These are phyloP conservation scores for Oryzias dopingdopingensis DNA, from an alignment of 2,797 vertebrate genomes.

Conservation along the genomic window DNA sequence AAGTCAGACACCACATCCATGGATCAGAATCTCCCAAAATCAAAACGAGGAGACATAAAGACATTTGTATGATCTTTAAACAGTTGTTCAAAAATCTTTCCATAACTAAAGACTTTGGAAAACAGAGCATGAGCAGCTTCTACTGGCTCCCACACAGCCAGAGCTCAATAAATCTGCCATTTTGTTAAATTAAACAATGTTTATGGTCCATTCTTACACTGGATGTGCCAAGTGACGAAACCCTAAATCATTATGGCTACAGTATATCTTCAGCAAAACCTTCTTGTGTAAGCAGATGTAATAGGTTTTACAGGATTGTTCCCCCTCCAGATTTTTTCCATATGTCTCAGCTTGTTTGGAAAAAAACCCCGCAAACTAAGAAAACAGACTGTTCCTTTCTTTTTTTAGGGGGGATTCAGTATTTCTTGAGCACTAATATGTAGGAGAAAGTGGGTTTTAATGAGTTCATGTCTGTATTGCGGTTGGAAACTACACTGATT, in stretches of 20 bases:
- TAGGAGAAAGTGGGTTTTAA: conserved; percentile 42
- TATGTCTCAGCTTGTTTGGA: conserved; percentile 57
- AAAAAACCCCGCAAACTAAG: conserved; percentile 64
- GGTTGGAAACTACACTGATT: conserved; percentile 23
- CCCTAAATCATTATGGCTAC: conserved; percentile 29
- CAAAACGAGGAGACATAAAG: not conserved
- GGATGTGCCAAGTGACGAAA: conserved; percentile 33
- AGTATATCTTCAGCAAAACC: conserved; percentile 28
- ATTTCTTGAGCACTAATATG: conserved; percentile 55
- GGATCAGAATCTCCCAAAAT: not conserved
- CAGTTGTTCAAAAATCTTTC: conserved; percentile 13
- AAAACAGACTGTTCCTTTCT: conserved; percentile 40
- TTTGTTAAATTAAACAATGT: conserved; percentile 25
- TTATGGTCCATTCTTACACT: conserved; percentile 30
- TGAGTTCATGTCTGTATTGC: conserved; percentile 51
- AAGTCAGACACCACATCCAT: conserved; percentile 8
- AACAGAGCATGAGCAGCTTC: conserved; percentile 20
- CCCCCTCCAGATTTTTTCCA: conserved; percentile 36
- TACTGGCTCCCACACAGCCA: conserved; percentile 26
- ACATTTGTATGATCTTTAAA: conserved; percentile 11
- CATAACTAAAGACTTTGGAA: conserved; percentile 17
- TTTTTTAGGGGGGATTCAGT: conserved; percentile 36
- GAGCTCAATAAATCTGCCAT: conserved; percentile 22
- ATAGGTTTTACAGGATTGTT: conserved; percentile 66
- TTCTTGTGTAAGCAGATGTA: conserved; percentile 37